Percentiles rank a stretch among this genome's conserved stretches.
Evolutionary conservation across 2,888 invertebrate species (phyloP).

Genomic region (Meganola albula): DNA sequence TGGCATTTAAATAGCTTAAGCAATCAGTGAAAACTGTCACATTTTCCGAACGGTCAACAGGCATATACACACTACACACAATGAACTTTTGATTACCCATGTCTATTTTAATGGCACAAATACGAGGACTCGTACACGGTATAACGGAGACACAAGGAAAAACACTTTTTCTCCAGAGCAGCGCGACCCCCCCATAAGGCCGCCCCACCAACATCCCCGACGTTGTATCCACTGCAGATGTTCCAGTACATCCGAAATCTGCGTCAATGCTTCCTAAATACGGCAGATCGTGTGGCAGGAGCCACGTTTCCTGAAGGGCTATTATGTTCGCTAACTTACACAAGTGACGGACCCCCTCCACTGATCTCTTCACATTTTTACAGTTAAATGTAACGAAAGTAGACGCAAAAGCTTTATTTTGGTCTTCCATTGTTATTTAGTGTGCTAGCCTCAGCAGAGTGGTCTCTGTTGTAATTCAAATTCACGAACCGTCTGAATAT

Average conservation of each 20-base stretch:
- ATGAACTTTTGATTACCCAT: no score
- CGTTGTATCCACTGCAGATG: conserved; percentile 3
- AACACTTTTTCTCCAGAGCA: not conserved
- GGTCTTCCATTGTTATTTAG: no score
- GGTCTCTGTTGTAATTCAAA: no score
- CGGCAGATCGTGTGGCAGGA: no score
- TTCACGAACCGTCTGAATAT: no score
- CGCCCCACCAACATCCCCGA: not conserved
- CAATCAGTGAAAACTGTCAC: not conserved
- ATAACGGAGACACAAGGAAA: not conserved
- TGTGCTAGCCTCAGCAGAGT: no score
- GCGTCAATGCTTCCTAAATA: conserved; percentile 1
- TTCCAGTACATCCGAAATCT: conserved; percentile 1
- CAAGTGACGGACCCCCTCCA: conserved; percentile 1
- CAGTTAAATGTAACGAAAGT: conserved; percentile 4
- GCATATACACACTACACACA: no score
- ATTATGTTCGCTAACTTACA: conserved; percentile 1
- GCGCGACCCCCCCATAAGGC: conserved; percentile 2
- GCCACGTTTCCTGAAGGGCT: no score
- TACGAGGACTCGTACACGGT: not conserved
- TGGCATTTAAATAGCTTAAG: not conserved
- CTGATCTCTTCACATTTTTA: conserved; percentile 8
- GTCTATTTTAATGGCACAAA: not conserved
- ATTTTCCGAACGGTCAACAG: not conserved
- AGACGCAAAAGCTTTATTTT: no score